Conservation (phyloP, 1,140 invertebrate species). For the Sitodiplosis mosellana region DNA sequence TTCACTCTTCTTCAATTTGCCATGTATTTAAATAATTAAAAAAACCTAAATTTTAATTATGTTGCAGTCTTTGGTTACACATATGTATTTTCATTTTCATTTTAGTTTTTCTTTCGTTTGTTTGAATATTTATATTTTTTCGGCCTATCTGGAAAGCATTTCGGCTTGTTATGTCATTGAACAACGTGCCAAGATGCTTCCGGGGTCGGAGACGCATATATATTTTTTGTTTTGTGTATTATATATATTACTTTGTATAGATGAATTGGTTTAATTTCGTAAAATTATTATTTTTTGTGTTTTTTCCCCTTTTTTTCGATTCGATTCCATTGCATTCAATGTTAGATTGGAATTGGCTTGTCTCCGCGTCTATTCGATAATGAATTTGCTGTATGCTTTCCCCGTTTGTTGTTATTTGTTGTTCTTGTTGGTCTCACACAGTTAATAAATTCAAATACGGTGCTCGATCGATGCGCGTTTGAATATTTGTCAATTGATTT, state of each 20-base stretch:
- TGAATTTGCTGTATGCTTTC: background rate
- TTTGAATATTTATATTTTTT: background rate
- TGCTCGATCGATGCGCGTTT: no score
- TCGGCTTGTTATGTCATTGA: background rate
- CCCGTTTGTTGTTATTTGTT: no score
- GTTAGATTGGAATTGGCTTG: no score
- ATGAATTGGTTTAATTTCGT: background rate
- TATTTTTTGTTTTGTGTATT: background rate
- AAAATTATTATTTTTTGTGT: conserved; percentile 5
- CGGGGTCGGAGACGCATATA: background rate
- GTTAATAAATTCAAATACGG: no score
- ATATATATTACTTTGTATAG: background rate
- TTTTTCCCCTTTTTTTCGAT: no score
- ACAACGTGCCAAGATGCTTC: background rate
- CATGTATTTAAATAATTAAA: conserved; percentile 11
- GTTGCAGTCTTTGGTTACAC: conserved; percentile 27
- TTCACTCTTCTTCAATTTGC: background rate
- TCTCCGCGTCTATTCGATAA: no score
- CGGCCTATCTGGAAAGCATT: background rate
- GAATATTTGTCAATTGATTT: no score
- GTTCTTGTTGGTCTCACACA: no score
- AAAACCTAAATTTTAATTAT: conserved; percentile 27
- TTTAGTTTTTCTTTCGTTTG: background rate
- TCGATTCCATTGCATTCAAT: no score
- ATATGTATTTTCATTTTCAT: no score